A percentile compares a stretch with the other conserved stretches of the same genome.
Evolutionary conservation across 2,797 vertebrate genomes (phyloP).

Genomic region (Manis pentadactyla): DNA sequence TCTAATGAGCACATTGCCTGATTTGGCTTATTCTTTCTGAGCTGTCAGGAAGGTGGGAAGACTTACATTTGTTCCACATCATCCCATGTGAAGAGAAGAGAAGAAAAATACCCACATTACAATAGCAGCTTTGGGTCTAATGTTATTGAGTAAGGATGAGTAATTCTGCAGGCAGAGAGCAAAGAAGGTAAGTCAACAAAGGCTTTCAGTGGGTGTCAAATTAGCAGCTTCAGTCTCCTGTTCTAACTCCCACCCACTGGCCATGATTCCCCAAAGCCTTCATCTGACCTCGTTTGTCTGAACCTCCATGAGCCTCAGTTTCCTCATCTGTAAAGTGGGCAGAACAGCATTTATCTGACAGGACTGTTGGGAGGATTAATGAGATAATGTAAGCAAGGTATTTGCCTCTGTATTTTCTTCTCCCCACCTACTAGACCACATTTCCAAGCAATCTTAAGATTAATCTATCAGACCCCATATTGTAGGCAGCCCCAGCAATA

Average conservation of each 20-base stretch:
- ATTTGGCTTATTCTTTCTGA: conserved; percentile 26
- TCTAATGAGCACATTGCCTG: background rate
- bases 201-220: background rate
- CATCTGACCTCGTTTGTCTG: background rate
- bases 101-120: background rate
- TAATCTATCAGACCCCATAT: background rate
- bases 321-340: background rate
- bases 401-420: background rate
- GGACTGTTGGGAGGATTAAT: background rate
- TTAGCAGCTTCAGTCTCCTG: background rate
- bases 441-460: background rate
- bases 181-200: background rate
- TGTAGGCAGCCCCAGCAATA: background rate
- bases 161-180: conserved; percentile 18
- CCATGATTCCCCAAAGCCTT: background rate
- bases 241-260: background rate
- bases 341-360: background rate
- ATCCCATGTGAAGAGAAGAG: background rate
- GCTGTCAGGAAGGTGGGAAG: conserved; percentile 42
- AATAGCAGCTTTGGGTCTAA: background rate
- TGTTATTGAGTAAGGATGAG: background rate
- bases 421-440: background rate
- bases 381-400: background rate
- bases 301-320: background rate
- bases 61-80: background rate